phyloP scores from a whole-genome alignment of 1,140 invertebrate genomes.

The Drosophila novamexicana region DNA sequence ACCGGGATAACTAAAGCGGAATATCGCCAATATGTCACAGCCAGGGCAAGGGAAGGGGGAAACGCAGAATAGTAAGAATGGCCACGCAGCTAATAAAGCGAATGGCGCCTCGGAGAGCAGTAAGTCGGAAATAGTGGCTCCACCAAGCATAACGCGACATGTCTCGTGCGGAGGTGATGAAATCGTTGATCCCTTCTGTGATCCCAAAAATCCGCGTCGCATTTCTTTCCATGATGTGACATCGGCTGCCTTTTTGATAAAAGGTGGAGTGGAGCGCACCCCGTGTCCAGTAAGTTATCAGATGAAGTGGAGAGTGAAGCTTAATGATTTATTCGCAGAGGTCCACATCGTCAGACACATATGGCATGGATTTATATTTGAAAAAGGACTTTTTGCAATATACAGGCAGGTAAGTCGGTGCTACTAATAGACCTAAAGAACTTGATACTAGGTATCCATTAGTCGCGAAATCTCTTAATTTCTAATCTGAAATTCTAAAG shows the following conservation, averaged over 20 bases:
- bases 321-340: conserved; percentile 65
- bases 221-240: conserved; percentile 95
- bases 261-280: conserved; percentile 91
- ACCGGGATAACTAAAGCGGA: not conserved
- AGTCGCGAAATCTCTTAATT: not conserved
- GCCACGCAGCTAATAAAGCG: not conserved
- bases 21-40: conserved; percentile 47
- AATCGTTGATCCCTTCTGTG: conserved; percentile 86
- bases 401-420: conserved; percentile 91
- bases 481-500: not conserved
- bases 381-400: conserved; percentile 97
- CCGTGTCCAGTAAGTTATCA: conserved; percentile 90
- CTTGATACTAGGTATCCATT: not conserved
- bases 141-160: conserved; percentile 21
- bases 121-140: conserved; percentile 15
- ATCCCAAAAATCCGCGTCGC: conserved; percentile 90
- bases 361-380: conserved; percentile 94
- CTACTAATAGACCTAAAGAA: not conserved
- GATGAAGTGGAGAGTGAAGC: not conserved
- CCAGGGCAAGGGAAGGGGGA: conserved; percentile 34
- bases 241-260: conserved; percentile 94
- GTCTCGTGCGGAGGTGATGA: conserved; percentile 59
- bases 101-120: conserved; percentile 11
- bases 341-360: conserved; percentile 91
- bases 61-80: conserved; percentile 32